phyloP scores from a whole-genome alignment of 2,113 vertebrate genomes.

The Stercorarius parasiticus region DNA sequence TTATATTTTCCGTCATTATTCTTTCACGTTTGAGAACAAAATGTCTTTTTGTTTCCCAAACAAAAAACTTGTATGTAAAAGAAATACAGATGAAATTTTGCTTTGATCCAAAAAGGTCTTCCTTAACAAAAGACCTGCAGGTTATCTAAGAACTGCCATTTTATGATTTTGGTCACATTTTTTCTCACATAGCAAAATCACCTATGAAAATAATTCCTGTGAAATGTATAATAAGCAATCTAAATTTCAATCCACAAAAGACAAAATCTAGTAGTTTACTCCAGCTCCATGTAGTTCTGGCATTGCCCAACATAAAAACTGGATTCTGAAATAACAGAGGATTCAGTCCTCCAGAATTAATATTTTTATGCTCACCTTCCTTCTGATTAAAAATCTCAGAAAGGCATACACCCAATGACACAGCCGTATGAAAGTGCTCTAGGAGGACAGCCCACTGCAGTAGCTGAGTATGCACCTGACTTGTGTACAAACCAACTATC shows the following conservation, averaged over 20 bases:
- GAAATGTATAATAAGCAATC: neutral
- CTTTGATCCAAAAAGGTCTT: neutral
- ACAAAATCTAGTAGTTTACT: neutral
- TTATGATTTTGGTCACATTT: accelerated
- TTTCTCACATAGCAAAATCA: neutral
- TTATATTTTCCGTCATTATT: neutral
- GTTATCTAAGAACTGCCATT: neutral
- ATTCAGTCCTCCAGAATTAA: neutral
- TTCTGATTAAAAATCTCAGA: neutral
- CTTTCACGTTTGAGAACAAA: neutral
- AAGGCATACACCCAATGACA: neutral
- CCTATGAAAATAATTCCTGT: neutral
- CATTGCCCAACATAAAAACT: neutral
- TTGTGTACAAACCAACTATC: neutral
- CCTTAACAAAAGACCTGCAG: neutral
- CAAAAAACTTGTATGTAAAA: neutral
- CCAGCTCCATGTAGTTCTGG: neutral
- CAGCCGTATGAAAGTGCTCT: neutral
- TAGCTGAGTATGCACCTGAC: neutral
- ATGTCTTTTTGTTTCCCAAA: neutral
- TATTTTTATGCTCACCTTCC: neutral
- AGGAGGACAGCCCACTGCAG: neutral
- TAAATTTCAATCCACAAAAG: neutral
- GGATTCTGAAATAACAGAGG: neutral
- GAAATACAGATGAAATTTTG: neutral